phyloP scores from a whole-genome alignment of 2,888 invertebrate genomes.

The Noctua janthe region DNA sequence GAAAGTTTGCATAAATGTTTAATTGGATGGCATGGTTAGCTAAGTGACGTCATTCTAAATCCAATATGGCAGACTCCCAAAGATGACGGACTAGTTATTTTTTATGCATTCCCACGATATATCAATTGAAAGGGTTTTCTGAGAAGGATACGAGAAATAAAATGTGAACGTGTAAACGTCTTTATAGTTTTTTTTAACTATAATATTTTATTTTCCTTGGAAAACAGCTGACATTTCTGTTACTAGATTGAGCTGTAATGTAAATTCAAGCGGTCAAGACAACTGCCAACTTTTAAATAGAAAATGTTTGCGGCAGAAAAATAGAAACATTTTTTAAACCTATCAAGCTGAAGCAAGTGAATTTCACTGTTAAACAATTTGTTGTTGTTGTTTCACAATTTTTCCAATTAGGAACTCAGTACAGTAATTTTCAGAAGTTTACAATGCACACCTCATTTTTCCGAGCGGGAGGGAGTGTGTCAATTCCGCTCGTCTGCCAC shows the following conservation, averaged over 20 bases:
- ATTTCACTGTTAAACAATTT: too few relatives aligned
- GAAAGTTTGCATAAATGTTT: not conserved
- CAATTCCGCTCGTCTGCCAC: constrained; percentile 16
- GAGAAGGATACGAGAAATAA: too few relatives aligned
- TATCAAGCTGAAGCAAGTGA: not conserved
- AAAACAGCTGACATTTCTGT: not conserved
- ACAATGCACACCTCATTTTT: not conserved
- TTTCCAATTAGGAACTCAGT: constrained; percentile 1
- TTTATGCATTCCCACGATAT: too few relatives aligned
- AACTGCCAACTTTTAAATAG: not conserved
- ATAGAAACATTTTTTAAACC: not conserved
- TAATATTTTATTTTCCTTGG: not conserved
- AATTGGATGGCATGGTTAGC: too few relatives aligned
- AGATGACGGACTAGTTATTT: too few relatives aligned
- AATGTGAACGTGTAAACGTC: too few relatives aligned
- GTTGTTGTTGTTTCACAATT: constrained; percentile 34
- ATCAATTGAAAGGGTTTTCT: too few relatives aligned
- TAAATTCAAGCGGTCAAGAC: not conserved
- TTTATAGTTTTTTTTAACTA: not conserved
- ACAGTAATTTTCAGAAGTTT: not conserved
- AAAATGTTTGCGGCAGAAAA: not conserved
- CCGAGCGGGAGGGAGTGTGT: not conserved
- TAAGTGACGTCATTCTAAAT: too few relatives aligned
- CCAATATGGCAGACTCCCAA: too few relatives aligned
- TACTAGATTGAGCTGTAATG: not conserved